These are phyloP conservation scores for Sphaeridia pumilis DNA, from an alignment of 2,888 invertebrate genomes.

Conservation along the genomic window DNA sequence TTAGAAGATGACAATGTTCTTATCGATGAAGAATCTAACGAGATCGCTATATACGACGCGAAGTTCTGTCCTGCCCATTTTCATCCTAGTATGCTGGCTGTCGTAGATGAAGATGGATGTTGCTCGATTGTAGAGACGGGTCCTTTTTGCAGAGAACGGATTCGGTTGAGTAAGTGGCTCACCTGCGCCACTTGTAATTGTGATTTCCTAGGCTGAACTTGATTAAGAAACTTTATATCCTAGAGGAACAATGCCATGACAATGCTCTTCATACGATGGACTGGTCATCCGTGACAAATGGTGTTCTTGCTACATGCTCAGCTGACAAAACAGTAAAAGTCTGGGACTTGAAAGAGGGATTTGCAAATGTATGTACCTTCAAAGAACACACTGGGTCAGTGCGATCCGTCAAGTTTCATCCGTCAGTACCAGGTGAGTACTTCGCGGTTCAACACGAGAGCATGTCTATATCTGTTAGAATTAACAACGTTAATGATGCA, in stretches of 20 bases:
- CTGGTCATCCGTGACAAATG: constrained; percentile 64
- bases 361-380: constrained; percentile 41
- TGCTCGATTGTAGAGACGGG: constrained; percentile 49
- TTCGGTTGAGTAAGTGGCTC: no score
- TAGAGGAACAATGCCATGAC: constrained; percentile 48
- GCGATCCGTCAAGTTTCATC: constrained; percentile 64
- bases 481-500: no score
- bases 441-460: not conserved
- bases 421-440: constrained; percentile 48
- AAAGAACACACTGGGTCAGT: constrained; percentile 65
- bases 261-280: constrained; percentile 84
- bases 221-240: not conserved
- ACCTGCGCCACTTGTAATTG: no score
- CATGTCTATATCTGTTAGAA: not conserved
- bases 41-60: constrained; percentile 62
- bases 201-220: constrained; percentile 38
- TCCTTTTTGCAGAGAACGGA: no score
- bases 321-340: constrained; percentile 70
- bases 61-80: constrained; percentile 58
- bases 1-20: not conserved
- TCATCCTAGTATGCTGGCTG: constrained; percentile 59
- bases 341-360: constrained; percentile 56
- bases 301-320: constrained; percentile 67
- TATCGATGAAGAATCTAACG: constrained; percentile 12
- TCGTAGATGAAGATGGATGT: constrained; percentile 76